Percentiles rank a stretch among this genome's conserved stretches.
These are phyloP conservation scores for Anguilla anguilla DNA, from an alignment of 2,797 vertebrate species.

Conservation along the genomic window DNA sequence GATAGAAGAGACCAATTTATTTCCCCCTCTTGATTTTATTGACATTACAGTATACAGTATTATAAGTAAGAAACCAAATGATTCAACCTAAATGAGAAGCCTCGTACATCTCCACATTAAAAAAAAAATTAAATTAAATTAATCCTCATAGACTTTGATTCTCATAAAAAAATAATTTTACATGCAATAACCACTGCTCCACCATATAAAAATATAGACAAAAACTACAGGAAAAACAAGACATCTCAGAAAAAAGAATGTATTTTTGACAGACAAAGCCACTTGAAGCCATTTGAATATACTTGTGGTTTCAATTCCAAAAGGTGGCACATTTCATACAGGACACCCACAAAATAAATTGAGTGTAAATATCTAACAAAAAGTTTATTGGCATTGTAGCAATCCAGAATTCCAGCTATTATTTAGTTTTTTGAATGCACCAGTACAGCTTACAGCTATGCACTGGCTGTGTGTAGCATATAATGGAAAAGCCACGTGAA, in stretches of 20 bases:
- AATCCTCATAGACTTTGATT: too few species aligned
- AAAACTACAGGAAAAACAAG: neutral
- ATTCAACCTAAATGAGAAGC: slow-evolving; percentile 75
- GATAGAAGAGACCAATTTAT: slow-evolving; percentile 78
- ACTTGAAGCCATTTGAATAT: neutral
- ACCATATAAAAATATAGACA: neutral
- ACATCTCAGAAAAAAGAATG: neutral
- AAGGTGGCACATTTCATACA: neutral
- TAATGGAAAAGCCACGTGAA: too few species aligned
- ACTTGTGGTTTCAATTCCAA: neutral
- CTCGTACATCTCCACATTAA: slow-evolving; percentile 27
- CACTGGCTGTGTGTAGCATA: too few species aligned
- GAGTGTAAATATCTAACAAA: neutral
- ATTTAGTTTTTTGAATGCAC: neutral
- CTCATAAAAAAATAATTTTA: neutral
- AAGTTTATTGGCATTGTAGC: neutral
- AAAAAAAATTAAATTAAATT: too few species aligned
- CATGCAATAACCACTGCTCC: neutral
- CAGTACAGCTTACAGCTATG: neutral
- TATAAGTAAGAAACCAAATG: slow-evolving; percentile 61
- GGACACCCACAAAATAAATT: neutral
- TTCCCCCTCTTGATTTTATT: slow-evolving; percentile 59
- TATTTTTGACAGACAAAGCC: neutral
- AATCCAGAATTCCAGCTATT: neutral
- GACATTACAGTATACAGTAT: slow-evolving; percentile 1